These are phyloP conservation scores for Gila robusta DNA, from an alignment of 2,797 vertebrate genomes.

Conservation along the genomic window DNA sequence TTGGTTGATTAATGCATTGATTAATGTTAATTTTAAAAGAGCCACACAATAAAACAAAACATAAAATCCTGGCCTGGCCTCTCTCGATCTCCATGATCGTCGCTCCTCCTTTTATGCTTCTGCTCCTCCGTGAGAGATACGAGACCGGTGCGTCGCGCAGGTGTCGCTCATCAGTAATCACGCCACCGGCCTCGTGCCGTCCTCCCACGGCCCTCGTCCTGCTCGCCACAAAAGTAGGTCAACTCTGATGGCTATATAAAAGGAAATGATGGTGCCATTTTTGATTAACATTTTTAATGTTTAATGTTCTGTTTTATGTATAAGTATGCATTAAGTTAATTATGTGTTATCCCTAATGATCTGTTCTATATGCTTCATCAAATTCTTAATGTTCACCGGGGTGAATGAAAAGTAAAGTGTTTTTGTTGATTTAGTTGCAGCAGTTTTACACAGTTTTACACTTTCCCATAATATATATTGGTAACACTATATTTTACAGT, in stretches of 20 bases:
- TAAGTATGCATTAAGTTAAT: conserved; percentile 7
- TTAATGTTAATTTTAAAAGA: not conserved
- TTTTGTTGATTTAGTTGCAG: not conserved
- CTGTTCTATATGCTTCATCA: not conserved
- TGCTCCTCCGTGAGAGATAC: too few relatives aligned
- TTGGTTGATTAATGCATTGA: not conserved
- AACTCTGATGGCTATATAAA: not conserved
- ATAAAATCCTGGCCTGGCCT: too few relatives aligned
- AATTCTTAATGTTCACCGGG: not conserved
- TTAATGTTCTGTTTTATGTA: conserved; percentile 11
- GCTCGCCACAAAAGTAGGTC: not conserved
- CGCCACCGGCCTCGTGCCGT: too few relatives aligned
- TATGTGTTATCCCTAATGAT: not conserved
- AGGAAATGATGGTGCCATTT: not conserved
- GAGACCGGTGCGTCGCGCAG: too few relatives aligned
- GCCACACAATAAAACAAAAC: too few relatives aligned
- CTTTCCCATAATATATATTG: not conserved
- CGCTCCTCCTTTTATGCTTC: too few relatives aligned
- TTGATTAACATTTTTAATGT: not conserved
- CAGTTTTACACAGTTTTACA: not conserved
- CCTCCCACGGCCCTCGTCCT: too few relatives aligned
- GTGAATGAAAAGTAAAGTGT: not conserved
- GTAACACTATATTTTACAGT: not conserved
- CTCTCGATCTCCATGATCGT: too few relatives aligned
- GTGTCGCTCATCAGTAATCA: too few relatives aligned